These are phyloP conservation scores for Thymallus thymallus DNA, from an alignment of 2,113 vertebrate species.

Conservation along the genomic window DNA sequence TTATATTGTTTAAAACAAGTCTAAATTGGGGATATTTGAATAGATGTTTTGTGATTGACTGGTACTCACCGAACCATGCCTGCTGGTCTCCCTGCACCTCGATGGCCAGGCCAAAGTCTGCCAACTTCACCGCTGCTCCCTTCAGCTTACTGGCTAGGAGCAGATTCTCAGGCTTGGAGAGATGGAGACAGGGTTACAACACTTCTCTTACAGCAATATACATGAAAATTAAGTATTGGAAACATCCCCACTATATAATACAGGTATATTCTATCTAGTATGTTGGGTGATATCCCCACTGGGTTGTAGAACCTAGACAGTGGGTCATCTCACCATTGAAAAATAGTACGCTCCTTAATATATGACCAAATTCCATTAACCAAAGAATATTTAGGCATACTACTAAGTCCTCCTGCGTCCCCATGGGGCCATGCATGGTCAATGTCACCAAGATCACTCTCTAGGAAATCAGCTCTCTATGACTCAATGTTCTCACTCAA, in stretches of 20 bases:
- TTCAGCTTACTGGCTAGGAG: slow-evolving; percentile 97
- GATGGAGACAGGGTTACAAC: not conserved
- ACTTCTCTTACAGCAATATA: not conserved
- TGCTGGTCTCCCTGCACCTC: slow-evolving; percentile 98
- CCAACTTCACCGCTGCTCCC: slow-evolving; percentile 95
- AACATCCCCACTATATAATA: not conserved
- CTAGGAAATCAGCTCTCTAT: not conserved
- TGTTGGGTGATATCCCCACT: not conserved
- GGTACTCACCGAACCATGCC: slow-evolving; percentile 95
- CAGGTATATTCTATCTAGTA: not conserved
- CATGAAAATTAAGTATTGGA: not conserved
- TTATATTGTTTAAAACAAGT: no score
- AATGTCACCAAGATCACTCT: not conserved
- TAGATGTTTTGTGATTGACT: accelerated
- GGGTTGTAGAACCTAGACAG: not conserved
- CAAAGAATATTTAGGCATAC: no score
- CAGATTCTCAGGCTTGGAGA: slow-evolving; percentile 91
- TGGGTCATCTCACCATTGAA: not conserved
- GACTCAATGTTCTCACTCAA: not conserved
- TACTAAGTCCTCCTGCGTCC: no score
- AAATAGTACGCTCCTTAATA: not conserved
- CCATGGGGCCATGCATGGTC: not conserved
- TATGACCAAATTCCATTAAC: not conserved
- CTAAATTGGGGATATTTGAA: not conserved
- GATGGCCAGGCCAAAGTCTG: slow-evolving; percentile 95